Evolutionary conservation across 2,113 vertebrate genomes (phyloP), one percentile per base, ranked within the genome.

Genomic region (Papio anubis): DNA sequence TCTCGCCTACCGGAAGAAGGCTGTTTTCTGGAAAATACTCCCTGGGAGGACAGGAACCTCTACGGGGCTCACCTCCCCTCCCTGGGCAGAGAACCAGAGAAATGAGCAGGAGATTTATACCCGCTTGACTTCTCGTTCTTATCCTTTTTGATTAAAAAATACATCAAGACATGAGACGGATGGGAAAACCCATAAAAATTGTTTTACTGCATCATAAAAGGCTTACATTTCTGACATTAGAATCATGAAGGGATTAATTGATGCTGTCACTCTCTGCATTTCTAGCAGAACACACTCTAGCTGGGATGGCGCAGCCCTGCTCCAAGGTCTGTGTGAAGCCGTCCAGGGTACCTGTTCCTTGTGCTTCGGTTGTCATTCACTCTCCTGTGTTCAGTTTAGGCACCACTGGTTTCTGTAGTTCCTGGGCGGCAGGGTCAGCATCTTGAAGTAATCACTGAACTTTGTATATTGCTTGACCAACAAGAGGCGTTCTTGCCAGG

Each of bases 121-220:
- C 50, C 82, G 86, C 90, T 96, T 98, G 89, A 95, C 94, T 98
- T 96, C 68, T 87, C 96, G 27, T 96, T 98, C 95, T 96, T 98
- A 98, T 94, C 52, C 90, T 91, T 98, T 98, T 97, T 98, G 93
- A 98, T 98, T 98, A 96, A 88, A 97, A 98, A 98, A 97, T 95
- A 95, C 70, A 97, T 97, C 97, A 94, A 97, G 97, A 98, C 97
- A 85, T 82, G 96, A 97, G 96, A 93, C 20, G 80, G 88, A 97
- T 98, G 94, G 95, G 93, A 97, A 97, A 98, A 97, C 61, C 97
- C 87, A 13, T 97, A 97, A 97, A 97, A 97, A 81, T 95, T 86
- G 1, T 97, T 98, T 98, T 98, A 97, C 83, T 96, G 88, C 96
- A 76, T 98, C 75, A 40, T 98, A 97, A 98, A 98, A 97, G 88